Evolutionary conservation across 2,888 invertebrate genomes (phyloP).

Genomic region (Cephus rjabovi): DNA sequence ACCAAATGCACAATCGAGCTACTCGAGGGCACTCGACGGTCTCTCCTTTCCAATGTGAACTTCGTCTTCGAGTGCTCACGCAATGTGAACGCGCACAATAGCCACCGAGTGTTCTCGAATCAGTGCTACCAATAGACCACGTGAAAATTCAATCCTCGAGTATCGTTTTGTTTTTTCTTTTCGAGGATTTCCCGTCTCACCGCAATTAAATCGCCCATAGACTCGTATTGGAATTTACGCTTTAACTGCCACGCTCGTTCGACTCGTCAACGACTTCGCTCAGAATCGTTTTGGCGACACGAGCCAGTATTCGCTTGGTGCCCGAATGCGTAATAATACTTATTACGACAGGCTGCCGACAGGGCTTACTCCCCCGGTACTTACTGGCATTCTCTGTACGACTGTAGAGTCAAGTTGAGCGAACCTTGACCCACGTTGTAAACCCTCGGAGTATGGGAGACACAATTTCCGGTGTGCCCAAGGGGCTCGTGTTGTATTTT

Average conservation of each 20-base stretch:
- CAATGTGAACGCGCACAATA: conserved; percentile 10
- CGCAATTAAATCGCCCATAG: not conserved
- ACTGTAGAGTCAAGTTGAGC: not conserved
- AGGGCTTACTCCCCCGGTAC: not conserved
- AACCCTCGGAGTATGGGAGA: not conserved
- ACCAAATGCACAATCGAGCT: conserved; percentile 22
- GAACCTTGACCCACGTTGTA: not conserved
- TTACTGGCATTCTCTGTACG: not conserved
- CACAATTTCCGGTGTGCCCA: not conserved
- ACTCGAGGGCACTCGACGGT: conserved; percentile 17
- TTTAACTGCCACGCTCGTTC: not conserved
- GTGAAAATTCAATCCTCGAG: conserved; percentile 12
- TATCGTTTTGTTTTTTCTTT: not conserved
- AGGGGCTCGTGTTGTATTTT: not conserved
- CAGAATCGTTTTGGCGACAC: not conserved
- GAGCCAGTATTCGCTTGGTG: not conserved
- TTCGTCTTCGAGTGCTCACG: conserved; percentile 1
- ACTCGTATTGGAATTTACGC: not conserved
- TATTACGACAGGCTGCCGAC: not conserved
- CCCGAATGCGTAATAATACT: not conserved
- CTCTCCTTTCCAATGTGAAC: not conserved
- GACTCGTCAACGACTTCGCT: not conserved
- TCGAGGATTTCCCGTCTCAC: too few species aligned
- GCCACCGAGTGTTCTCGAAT: conserved; percentile 29
- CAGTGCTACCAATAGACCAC: conserved; percentile 31